Conservation (phyloP, 2,888 invertebrate species). For the Nephrocerus scutellatus region DNA sequence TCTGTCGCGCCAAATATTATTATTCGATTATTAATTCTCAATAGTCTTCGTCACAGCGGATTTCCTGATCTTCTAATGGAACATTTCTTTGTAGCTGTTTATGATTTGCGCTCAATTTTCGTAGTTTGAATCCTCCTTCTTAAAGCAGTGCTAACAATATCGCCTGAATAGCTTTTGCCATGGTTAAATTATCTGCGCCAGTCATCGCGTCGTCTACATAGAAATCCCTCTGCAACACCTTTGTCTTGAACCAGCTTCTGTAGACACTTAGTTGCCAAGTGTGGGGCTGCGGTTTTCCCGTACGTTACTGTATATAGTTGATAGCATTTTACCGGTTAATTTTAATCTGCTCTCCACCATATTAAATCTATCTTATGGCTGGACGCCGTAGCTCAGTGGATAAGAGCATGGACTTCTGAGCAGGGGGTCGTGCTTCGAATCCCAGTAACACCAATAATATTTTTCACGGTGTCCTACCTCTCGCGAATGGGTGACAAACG, state of each 20-base stretch:
- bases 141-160: conserved; percentile 2
- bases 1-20: too few species aligned
- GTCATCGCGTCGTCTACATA: conserved; percentile 22
- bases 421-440: too few species aligned
- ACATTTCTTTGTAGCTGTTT: conserved; percentile 3
- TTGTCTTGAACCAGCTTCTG: too few species aligned
- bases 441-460: too few species aligned
- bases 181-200: conserved; percentile 7
- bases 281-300: conserved; percentile 13
- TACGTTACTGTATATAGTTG: too few species aligned
- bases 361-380: conserved; percentile 14
- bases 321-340: conserved; percentile 9
- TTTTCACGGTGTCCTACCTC: too few species aligned
- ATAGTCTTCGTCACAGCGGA: conserved; percentile 1
- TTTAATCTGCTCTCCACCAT: conserved; percentile 8
- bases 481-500: too few species aligned
- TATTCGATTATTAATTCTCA: too few species aligned
- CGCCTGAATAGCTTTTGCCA: conserved; percentile 11
- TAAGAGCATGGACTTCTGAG: too few species aligned
- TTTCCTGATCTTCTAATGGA: conserved; percentile 8
- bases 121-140: conserved; percentile 7
- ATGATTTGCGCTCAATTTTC: conserved; percentile 13
- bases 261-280: too few species aligned
- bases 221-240: too few species aligned
- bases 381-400: too few species aligned